Base-by-base conservation (phyloP, 2,113 vertebrate species). In the Aythya baeri region DNA sequence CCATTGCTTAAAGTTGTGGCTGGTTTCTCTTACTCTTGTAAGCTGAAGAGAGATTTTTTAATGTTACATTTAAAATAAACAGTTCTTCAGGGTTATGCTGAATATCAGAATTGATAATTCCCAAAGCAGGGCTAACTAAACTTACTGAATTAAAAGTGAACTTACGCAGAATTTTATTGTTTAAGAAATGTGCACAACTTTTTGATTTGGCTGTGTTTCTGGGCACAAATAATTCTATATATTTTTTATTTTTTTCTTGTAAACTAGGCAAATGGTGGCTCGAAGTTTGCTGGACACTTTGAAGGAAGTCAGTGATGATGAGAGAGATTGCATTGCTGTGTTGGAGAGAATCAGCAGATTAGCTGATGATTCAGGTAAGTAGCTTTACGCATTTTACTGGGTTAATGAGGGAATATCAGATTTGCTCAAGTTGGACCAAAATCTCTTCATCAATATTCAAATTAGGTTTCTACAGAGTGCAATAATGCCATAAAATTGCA, bases 241-340 rank as follows among this genome's bases (percentile, higher is more conserved):
- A 88, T 96, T 92, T 86, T 41, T 41, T 12, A 27, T 73, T 89
- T 86, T 76, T 94, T 77, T 97, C 81, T 68, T 89, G 23, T 97
- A 25, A 91, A 96, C 82, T 89, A 99, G 99, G 98, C 99, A 99
- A 98, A 99, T 99, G 98, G 98, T 99, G 98, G 98, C 98, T 93
- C 98, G 99, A 97, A 99, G 98, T 97, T 98, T 99, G 95, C 97
- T 99, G 97, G 99, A 99, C 93, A 99, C 99, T 38, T 97, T 99
- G 97, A 99, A 98, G 96, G 98, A 99, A 95, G 98, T 99, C 92
- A 99, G 98, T 43, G 98, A 99, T 93, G 99, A 99, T 96, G 99
- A 99, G 86, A 97, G 98, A 94, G 99, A 99, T 97, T 99, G 98
- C 96, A 97, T 98, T 96, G 98, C 98, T 95, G 98, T 99, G 79